These are phyloP conservation scores for Halictus rubicundus DNA, from an alignment of 1,140 invertebrate genomes.

Conservation along the genomic window DNA sequence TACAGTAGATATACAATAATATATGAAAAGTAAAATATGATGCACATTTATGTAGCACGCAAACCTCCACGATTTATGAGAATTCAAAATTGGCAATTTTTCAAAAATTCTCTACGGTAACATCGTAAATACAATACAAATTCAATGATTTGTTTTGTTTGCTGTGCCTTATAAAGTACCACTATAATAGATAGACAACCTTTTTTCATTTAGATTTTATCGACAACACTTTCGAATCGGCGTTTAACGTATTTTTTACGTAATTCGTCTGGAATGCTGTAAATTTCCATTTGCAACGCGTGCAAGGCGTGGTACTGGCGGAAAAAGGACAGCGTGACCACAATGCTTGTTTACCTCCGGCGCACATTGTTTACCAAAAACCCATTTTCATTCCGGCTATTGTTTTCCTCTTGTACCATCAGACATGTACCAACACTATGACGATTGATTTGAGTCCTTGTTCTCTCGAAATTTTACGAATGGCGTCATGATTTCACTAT, in stretches of 20 bases:
- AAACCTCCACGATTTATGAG: too few species aligned
- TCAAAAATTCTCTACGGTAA: too few species aligned
- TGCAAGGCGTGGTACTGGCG: background rate
- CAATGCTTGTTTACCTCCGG: constrained; percentile 18
- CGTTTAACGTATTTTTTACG: background rate
- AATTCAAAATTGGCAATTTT: too few species aligned
- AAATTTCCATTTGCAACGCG: constrained; percentile 5
- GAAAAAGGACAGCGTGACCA: background rate
- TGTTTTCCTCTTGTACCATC: background rate
- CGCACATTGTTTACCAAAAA: constrained; percentile 27
- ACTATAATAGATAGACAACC: too few species aligned
- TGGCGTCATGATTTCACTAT: constrained; percentile 9
- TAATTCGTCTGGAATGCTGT: background rate
- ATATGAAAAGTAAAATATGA: too few species aligned
- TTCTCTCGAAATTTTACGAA: background rate
- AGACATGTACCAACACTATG: background rate
- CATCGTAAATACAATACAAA: too few species aligned
- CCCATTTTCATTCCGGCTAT: constrained; percentile 25
- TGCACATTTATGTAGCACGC: too few species aligned
- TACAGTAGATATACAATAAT: too few species aligned
- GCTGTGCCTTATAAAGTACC: too few species aligned
- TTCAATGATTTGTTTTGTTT: too few species aligned
- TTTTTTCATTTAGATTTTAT: background rate
- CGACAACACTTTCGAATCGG: background rate
- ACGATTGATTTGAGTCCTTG: constrained; percentile 6